phyloP scores from a whole-genome alignment of 2,113 vertebrate genomes.

The Notothenia rossii region DNA sequence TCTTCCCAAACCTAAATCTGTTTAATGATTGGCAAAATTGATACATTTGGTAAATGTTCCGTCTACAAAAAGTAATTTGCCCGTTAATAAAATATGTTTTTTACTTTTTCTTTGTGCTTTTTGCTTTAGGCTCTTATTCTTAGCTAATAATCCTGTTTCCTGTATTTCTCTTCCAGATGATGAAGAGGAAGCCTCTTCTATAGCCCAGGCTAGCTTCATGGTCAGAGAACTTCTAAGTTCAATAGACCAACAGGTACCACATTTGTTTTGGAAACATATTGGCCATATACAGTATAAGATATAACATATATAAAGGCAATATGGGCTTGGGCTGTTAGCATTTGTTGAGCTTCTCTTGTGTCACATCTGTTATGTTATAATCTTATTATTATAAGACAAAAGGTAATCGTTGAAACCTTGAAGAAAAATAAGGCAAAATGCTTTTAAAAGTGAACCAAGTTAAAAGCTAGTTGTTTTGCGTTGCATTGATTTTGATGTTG shows the following conservation, averaged over 20 bases:
- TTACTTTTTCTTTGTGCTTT: neutral
- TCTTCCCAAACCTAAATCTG: neutral
- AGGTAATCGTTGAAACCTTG: too few species aligned
- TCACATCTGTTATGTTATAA: too few species aligned
- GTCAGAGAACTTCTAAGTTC: constrained; percentile 88
- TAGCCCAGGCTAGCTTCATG: constrained; percentile 81
- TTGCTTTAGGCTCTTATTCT: neutral
- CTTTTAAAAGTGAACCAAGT: too few species aligned
- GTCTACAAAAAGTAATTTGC: neutral
- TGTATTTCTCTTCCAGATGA: constrained; percentile 78
- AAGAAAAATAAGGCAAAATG: too few species aligned
- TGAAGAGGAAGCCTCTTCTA: constrained; percentile 84
- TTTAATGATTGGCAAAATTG: neutral
- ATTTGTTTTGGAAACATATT: neutral
- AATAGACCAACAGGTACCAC: constrained; percentile 89
- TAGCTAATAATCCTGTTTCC: neutral
- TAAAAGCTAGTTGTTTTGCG: too few species aligned
- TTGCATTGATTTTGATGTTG: too few species aligned
- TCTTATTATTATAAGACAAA: too few species aligned
- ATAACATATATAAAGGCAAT: too few species aligned
- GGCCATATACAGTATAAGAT: too few species aligned
- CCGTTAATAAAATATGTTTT: too few species aligned
- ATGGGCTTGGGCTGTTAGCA: too few species aligned
- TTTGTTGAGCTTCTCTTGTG: too few species aligned
- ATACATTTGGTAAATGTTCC: neutral